Conservation (phyloP, 2,113 vertebrate genomes). For the Chloropsis hardwickii region DNA sequence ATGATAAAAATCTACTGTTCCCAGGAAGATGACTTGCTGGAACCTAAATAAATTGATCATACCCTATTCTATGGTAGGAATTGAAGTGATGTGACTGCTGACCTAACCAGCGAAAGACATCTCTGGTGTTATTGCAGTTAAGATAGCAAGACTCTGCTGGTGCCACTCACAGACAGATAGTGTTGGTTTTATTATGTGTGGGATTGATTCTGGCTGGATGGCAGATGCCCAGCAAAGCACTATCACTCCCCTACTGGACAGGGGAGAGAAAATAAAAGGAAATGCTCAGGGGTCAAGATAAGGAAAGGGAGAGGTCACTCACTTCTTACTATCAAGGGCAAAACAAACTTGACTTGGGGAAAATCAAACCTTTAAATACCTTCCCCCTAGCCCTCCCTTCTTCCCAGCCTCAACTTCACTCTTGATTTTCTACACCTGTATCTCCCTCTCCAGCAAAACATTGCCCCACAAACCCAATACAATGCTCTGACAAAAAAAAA, state of each 20-base stretch:
- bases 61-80: neutral
- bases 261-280: neutral
- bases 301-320: neutral
- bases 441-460: neutral
- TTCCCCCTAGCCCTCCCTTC: neutral
- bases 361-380: neutral
- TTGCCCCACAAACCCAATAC: neutral
- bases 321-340: neutral
- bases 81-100: neutral
- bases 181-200: neutral
- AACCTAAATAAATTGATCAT: slow-evolving; percentile 2
- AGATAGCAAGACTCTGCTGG: neutral
- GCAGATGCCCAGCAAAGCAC: neutral
- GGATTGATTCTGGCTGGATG: neutral
- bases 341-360: neutral
- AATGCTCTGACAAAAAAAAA: neutral
- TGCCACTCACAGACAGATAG: neutral
- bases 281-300: neutral
- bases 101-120: neutral
- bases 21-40: slow-evolving; percentile 16
- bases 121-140: neutral
- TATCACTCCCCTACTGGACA: neutral
- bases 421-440: neutral
- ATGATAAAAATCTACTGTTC: slow-evolving; percentile 37
- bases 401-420: neutral